phyloP scores from a whole-genome alignment of 1,140 invertebrate genomes.

The Leguminivora glycinivorella region DNA sequence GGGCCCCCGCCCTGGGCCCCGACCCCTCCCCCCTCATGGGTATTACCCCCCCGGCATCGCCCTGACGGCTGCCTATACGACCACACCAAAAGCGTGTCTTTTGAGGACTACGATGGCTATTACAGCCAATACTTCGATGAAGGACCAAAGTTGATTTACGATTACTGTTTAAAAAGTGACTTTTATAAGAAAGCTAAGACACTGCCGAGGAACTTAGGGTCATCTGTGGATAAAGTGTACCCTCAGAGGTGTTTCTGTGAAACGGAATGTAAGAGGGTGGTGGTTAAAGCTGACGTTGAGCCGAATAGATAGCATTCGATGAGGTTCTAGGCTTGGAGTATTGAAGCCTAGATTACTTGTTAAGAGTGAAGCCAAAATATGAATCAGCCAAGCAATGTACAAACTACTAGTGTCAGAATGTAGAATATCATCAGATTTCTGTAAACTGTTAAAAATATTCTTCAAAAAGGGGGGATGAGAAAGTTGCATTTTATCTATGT shows the following conservation, averaged over 20 bases:
- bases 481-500: too few species aligned
- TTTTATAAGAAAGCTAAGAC: slow-evolving; percentile 58
- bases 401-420: too few species aligned
- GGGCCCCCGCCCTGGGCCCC: slow-evolving; percentile 71
- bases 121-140: slow-evolving; percentile 69
- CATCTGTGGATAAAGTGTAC: slow-evolving; percentile 55
- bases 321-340: slow-evolving; percentile 9
- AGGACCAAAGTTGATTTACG: slow-evolving; percentile 62
- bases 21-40: slow-evolving; percentile 53
- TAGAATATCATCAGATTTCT: not conserved
- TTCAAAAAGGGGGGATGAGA: too few species aligned
- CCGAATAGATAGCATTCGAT: slow-evolving; percentile 22
- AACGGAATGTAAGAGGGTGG: slow-evolving; percentile 34
- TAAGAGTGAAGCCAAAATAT: not conserved
- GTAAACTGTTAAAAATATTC: too few species aligned
- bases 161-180: slow-evolving; percentile 71
- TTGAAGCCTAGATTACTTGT: too few species aligned
- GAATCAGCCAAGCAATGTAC: too few species aligned
- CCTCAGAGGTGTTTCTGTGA: slow-evolving; percentile 63
- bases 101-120: slow-evolving; percentile 61
- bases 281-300: not conserved
- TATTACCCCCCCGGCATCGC: slow-evolving; percentile 49
- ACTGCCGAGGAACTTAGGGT: slow-evolving; percentile 65
- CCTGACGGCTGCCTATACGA: slow-evolving; percentile 60
- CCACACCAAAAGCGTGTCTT: slow-evolving; percentile 53